Evolutionary conservation across 2,113 vertebrate genomes (phyloP).

Genomic region (Malurus cyaneus): DNA sequence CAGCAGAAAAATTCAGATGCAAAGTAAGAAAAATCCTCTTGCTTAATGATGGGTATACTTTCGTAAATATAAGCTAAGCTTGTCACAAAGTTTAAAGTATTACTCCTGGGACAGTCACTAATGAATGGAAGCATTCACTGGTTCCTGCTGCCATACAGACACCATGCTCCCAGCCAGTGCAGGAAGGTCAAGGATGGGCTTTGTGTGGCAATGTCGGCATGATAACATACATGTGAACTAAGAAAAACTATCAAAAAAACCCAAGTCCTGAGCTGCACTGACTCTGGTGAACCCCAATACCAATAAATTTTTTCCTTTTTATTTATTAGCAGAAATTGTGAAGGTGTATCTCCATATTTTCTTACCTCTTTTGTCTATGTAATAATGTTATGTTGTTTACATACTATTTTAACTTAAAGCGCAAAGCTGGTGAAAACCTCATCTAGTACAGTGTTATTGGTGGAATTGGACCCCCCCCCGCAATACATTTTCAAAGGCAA

Average conservation of each 20-base stretch:
- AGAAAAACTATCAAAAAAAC: constrained; percentile 2
- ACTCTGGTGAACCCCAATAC: neutral
- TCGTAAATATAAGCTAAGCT: neutral
- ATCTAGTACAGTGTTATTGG: neutral
- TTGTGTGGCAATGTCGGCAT: neutral
- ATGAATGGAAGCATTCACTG: neutral
- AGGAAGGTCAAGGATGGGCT: neutral
- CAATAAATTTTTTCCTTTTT: neutral
- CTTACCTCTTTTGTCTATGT: constrained; percentile 5
- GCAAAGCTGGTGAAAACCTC: neutral
- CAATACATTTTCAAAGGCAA: constrained; percentile 51
- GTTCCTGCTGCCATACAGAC: neutral
- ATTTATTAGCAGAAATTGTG: constrained; percentile 63
- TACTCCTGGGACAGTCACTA: neutral
- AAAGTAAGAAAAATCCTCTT: neutral
- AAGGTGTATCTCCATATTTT: neutral
- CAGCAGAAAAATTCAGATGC: neutral
- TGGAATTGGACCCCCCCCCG: constrained; percentile 4
- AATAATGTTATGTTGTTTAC: constrained; percentile 21
- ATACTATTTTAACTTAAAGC: neutral
- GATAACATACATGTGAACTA: neutral
- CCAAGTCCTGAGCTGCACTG: neutral
- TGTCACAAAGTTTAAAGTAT: neutral
- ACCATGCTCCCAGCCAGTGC: neutral
- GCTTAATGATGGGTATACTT: neutral